phyloP scores from a whole-genome alignment of 2,888 invertebrate species.

The Troilus luridus region DNA sequence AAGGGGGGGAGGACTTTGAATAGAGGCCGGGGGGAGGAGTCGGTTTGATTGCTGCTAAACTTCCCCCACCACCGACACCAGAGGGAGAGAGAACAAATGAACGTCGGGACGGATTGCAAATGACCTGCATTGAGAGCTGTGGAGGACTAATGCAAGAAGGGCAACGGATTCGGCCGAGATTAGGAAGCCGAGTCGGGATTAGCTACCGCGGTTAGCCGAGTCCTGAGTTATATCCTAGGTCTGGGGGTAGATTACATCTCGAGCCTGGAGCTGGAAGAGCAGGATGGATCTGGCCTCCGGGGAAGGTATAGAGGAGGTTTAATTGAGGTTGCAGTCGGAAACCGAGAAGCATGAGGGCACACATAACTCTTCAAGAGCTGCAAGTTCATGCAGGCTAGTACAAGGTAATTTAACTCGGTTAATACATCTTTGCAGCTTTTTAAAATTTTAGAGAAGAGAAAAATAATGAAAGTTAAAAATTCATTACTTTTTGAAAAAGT shows the following conservation, averaged over 20 bases:
- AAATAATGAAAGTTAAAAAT: too few relatives aligned
- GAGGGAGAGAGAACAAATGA: neutral
- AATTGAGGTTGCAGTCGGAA: neutral
- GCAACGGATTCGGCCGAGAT: slow-evolving; percentile 2
- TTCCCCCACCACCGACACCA: neutral
- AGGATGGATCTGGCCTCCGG: neutral
- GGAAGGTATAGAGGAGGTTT: neutral
- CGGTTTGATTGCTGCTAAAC: slow-evolving; percentile 5
- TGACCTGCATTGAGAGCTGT: neutral
- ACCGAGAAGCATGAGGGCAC: too few relatives aligned
- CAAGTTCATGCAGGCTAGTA: too few relatives aligned
- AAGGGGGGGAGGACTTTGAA: neutral
- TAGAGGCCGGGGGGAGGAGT: neutral
- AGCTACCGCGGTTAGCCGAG: neutral
- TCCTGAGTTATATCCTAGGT: slow-evolving; percentile 14
- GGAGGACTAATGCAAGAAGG: neutral
- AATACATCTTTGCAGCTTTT: too few relatives aligned
- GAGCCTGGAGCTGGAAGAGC: neutral
- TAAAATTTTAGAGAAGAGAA: too few relatives aligned
- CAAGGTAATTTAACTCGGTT: too few relatives aligned
- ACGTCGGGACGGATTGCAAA: slow-evolving; percentile 4
- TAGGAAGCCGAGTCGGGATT: neutral
- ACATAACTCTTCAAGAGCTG: too few relatives aligned
- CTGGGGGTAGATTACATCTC: neutral
- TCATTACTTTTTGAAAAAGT: too few relatives aligned